Evolutionary conservation across 2,888 invertebrate genomes (phyloP).

Genomic region (Synergus umbraculus): DNA sequence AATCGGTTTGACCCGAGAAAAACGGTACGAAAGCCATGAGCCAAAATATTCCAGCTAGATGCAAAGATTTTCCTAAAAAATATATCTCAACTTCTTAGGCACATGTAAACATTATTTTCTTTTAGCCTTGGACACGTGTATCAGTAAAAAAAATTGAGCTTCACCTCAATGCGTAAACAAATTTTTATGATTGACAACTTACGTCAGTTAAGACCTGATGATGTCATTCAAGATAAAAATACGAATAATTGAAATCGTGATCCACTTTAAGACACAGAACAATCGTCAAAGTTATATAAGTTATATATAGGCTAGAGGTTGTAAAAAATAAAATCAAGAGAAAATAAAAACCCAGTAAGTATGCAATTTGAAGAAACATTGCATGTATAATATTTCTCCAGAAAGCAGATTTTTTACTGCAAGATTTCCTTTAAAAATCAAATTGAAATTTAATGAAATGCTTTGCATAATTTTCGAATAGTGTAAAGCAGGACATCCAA

Average conservation of each 20-base stretch:
- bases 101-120: neutral
- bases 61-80: neutral
- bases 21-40: conserved; percentile 40
- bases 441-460: neutral
- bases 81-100: neutral
- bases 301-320: too few species aligned
- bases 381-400: too few species aligned
- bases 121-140: neutral
- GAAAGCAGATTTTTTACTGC: too few species aligned
- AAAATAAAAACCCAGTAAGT: too few species aligned
- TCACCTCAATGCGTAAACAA: neutral
- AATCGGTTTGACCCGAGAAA: conserved; percentile 56
- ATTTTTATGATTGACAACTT: conserved; percentile 4
- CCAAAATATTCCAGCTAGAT: neutral
- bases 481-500: neutral
- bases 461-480: neutral
- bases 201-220: neutral
- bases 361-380: too few species aligned
- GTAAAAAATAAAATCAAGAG: too few species aligned
- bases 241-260: neutral
- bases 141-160: neutral
- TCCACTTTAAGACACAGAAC: neutral
- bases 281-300: too few species aligned
- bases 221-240: conserved; percentile 3
- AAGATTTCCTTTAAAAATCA: neutral